phyloP scores from a whole-genome alignment of 1,140 invertebrate genomes.

The Carcinoscorpius rotundicauda region DNA sequence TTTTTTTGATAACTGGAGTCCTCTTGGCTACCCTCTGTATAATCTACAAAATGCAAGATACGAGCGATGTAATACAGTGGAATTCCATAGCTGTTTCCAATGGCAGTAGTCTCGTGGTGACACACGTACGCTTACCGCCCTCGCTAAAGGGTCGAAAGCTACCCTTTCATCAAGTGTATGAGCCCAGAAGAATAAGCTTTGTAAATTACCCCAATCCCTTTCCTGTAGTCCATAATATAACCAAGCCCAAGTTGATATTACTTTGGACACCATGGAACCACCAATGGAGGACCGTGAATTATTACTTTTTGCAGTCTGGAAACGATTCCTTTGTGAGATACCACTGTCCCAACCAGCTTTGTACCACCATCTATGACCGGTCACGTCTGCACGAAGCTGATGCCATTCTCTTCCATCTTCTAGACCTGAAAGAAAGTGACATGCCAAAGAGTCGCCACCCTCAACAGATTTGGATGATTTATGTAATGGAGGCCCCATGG shows the following conservation, averaged over 20 bases:
- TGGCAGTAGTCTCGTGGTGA: neutral
- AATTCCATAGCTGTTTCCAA: too few species aligned
- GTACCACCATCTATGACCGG: constrained; percentile 7
- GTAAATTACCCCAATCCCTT: neutral
- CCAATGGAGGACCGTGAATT: constrained; percentile 16
- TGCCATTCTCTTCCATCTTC: constrained; percentile 22
- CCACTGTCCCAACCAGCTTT: constrained; percentile 15
- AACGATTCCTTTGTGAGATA: constrained; percentile 7
- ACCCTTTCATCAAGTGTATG: constrained; percentile 17
- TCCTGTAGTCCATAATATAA: neutral
- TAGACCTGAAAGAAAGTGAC: constrained; percentile 16
- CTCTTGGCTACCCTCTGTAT: too few species aligned
- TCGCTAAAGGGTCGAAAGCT: constrained; percentile 7
- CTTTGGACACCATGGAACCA: constrained; percentile 18
- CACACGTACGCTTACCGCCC: constrained; percentile 5
- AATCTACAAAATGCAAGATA: too few species aligned
- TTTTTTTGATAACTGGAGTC: too few species aligned
- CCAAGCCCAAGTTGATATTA: constrained; percentile 11
- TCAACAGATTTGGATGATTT: constrained; percentile 17
- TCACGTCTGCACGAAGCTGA: constrained; percentile 15
- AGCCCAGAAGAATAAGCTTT: constrained; percentile 12
- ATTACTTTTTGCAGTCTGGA: constrained; percentile 13
- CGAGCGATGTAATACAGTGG: too few species aligned
- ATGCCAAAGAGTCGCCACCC: neutral
- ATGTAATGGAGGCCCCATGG: constrained; percentile 19